These are phyloP conservation scores for Acrobasis consociella DNA, from an alignment of 2,888 invertebrate species.

Conservation along the genomic window DNA sequence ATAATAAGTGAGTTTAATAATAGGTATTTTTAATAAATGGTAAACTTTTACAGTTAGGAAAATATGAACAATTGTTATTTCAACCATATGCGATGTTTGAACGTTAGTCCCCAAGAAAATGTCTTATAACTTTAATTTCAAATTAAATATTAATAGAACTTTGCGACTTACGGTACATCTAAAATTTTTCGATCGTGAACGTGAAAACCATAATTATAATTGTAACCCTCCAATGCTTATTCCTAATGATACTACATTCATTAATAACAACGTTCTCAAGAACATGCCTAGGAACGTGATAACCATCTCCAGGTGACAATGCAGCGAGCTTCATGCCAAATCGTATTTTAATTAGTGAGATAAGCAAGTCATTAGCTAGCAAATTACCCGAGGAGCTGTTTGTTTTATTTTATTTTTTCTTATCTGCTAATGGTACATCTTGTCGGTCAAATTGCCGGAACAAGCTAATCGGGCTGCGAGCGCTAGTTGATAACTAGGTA, in stretches of 20 bases:
- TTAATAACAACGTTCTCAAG: slow-evolving; percentile 41
- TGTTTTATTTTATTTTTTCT: slow-evolving; percentile 72
- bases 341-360: slow-evolving; percentile 79
- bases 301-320: slow-evolving; percentile 68
- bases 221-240: not conserved
- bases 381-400: slow-evolving; percentile 70
- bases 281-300: slow-evolving; percentile 56
- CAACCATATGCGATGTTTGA: no score
- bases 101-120: no score
- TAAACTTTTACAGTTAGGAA: no score
- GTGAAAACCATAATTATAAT: not conserved
- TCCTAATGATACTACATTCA: slow-evolving; percentile 32
- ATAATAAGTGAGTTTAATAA: no score
- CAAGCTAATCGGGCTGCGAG: slow-evolving; percentile 38
- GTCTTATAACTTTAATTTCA: no score
- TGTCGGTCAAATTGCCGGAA: slow-evolving; percentile 69
- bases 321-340: slow-evolving; percentile 64
- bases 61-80: no score
- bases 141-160: no score
- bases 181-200: not conserved
- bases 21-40: no score
- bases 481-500: slow-evolving; percentile 6
- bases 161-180: no score
- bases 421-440: slow-evolving; percentile 73
- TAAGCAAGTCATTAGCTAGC: slow-evolving; percentile 73